Evolutionary conservation across 1,140 invertebrate genomes (phyloP), one percentile per base, ranked within the genome.

Genomic region (Homarus americanus): DNA sequence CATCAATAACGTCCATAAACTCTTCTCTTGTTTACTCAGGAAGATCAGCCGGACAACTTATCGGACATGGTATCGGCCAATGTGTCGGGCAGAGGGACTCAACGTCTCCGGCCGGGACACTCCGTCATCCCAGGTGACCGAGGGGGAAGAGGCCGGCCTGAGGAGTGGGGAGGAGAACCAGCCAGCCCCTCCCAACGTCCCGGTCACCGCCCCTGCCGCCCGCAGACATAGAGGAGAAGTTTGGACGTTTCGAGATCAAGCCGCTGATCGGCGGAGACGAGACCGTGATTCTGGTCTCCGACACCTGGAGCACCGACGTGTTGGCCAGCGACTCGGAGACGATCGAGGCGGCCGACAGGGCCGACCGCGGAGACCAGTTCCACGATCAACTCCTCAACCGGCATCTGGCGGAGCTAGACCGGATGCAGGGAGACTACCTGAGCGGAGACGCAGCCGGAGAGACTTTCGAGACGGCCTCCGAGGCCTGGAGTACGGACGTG

Each of bases 161-260:
- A 84, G 89, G 5, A 93, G 93, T 89, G 93, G 92, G n/a, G 97
- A 97, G 91, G 96, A 96, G 88, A 94, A 95, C 69, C 94, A 89
- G 78, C 93, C 93, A 5, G 92, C 94, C 92, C 94, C 93, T 44
- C 86, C 93, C 9, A 93, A 95, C 73, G 95, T 96, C n/a, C 95
- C 96, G 5, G 94, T 95, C 36, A 96, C 95, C 44, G 94, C 96
- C 2, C 95, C 96, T n/a, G 98, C 79, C 92, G 10, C 82, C 91
- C 28, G 97, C 97, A 88, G 98, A 99, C 93, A 98, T 99, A 86
- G 98, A 99, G 93, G 99, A 99, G 91, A 98, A 99, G 94, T 99
- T 99, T 96, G 99, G 98, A 93, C 99, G 99, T 95, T 99, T 99
- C 95, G 98, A 99, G 94, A 98, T 99, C 49, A 98, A 97, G 94